phyloP scores from a whole-genome alignment of 2,888 invertebrate species.

The Byasa hedistus region DNA sequence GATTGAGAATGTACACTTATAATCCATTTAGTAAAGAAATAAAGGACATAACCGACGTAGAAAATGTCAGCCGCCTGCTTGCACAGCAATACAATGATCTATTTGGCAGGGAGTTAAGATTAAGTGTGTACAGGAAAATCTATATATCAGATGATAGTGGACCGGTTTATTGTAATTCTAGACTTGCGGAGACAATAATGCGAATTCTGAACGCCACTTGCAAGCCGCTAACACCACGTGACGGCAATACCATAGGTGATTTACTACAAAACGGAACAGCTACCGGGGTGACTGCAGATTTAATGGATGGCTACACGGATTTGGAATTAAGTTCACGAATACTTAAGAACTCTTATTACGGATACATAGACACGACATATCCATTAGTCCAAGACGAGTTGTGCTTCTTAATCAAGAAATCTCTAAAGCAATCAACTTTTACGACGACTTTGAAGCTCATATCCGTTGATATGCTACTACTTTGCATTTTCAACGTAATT shows the following conservation, averaged over 20 bases:
- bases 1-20: constrained; percentile 71
- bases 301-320: constrained; percentile 75
- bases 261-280: constrained; percentile 65
- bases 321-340: constrained; percentile 78
- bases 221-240: constrained; percentile 57
- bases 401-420: constrained; percentile 77
- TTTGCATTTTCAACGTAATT: constrained; percentile 53
- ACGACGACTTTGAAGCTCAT: constrained; percentile 62
- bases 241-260: constrained; percentile 67
- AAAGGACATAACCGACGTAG: constrained; percentile 58
- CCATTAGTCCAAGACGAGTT: constrained; percentile 77
- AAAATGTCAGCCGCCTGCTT: constrained; percentile 53
- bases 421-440: constrained; percentile 70
- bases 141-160: constrained; percentile 53
- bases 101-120: constrained; percentile 52
- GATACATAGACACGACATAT: constrained; percentile 74
- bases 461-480: constrained; percentile 50
- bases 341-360: constrained; percentile 70
- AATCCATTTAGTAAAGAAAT: constrained; percentile 72
- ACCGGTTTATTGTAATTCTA: constrained; percentile 56
- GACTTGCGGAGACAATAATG: constrained; percentile 56
- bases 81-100: constrained; percentile 57
- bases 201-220: constrained; percentile 64
- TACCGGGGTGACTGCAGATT: constrained; percentile 68
- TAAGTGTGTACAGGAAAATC: constrained; percentile 64